These are phyloP conservation scores for Paralichthys olivaceus DNA, from an alignment of 2,113 vertebrate genomes.

Conservation along the genomic window DNA sequence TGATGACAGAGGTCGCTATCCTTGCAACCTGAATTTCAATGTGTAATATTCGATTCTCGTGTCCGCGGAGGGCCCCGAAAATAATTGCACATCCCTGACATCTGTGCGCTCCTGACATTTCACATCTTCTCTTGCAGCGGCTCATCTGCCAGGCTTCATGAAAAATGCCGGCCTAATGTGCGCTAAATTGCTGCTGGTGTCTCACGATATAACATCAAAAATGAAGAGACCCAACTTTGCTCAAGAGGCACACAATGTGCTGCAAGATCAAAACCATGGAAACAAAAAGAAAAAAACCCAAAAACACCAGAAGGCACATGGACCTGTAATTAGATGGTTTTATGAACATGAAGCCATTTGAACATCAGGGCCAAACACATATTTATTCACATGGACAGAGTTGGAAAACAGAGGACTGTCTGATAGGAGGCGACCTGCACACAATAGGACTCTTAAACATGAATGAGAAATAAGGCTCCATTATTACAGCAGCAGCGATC, in stretches of 20 bases:
- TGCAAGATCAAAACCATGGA: background rate
- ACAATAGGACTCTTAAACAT: background rate
- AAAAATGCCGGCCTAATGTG: slow-evolving; percentile 33
- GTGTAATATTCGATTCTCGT: slow-evolving; percentile 20
- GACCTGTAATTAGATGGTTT: background rate
- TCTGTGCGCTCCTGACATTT: slow-evolving; percentile 60
- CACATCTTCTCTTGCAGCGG: slow-evolving; percentile 29
- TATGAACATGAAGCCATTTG: background rate
- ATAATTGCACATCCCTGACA: slow-evolving; percentile 47
- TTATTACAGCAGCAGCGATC: slow-evolving; percentile 1
- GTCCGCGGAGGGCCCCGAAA: background rate
- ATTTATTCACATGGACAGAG: background rate
- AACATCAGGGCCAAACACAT: background rate
- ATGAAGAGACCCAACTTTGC: slow-evolving; percentile 2
- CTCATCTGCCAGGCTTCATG: slow-evolving; percentile 38
- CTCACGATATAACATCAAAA: slow-evolving; percentile 29
- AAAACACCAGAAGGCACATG: background rate
- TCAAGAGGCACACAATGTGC: background rate
- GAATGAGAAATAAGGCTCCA: background rate
- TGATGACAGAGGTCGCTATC: slow-evolving; percentile 16
- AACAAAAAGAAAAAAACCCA: background rate
- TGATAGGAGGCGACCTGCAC: background rate
- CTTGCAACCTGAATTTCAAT: slow-evolving; percentile 44
- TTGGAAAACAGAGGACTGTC: background rate
- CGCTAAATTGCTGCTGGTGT: slow-evolving; percentile 29